Percentiles rank a stretch among this genome's conserved stretches.
Evolutionary conservation across 2,113 vertebrate genomes (phyloP).

Genomic region (Thamnaconus septentrionalis): DNA sequence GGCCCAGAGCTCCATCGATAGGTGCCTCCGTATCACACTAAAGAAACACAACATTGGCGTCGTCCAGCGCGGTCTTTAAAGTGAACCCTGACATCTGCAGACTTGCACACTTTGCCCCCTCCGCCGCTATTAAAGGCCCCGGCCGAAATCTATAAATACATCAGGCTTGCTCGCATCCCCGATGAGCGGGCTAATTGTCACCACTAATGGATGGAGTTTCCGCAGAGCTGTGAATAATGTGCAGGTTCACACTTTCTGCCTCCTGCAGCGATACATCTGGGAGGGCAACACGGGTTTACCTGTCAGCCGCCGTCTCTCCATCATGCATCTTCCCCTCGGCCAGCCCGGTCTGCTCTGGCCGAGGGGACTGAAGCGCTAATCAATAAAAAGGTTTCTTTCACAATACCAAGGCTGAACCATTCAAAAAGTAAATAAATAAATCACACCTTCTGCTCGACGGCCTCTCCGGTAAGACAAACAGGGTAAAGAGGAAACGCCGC

Average conservation of each 20-base stretch:
- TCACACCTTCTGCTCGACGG: conserved; percentile 38
- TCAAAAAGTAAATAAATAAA: conserved; percentile 50
- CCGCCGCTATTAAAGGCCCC: conserved; percentile 50
- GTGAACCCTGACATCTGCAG: conserved; percentile 36
- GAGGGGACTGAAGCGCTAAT: conserved; percentile 63
- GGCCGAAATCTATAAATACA: conserved; percentile 65
- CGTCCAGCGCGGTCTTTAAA: conserved; percentile 38
- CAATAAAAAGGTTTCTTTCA: conserved; percentile 63
- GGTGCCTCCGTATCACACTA: conserved; percentile 23
- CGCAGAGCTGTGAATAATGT: conserved; percentile 71
- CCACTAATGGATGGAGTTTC: conserved; percentile 72
- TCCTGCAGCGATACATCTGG: conserved; percentile 59
- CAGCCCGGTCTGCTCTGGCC: conserved; percentile 29
- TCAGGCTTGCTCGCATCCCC: conserved; percentile 56
- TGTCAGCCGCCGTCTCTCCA: conserved; percentile 60
- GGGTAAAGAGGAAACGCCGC: conserved; percentile 18
- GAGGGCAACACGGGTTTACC: conserved; percentile 63
- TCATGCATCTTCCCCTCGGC: conserved; percentile 24
- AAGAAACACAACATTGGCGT: conserved; percentile 37
- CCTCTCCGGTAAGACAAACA: conserved; percentile 48
- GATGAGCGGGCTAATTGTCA: conserved; percentile 72
- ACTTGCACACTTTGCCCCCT: conserved; percentile 39
- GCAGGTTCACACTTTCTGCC: conserved; percentile 64
- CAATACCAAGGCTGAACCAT: conserved; percentile 24
- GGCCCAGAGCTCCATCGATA: conserved; percentile 23